These are phyloP conservation scores for Xiphorhynchus elegans DNA, from an alignment of 2,113 vertebrate species.

Conservation along the genomic window DNA sequence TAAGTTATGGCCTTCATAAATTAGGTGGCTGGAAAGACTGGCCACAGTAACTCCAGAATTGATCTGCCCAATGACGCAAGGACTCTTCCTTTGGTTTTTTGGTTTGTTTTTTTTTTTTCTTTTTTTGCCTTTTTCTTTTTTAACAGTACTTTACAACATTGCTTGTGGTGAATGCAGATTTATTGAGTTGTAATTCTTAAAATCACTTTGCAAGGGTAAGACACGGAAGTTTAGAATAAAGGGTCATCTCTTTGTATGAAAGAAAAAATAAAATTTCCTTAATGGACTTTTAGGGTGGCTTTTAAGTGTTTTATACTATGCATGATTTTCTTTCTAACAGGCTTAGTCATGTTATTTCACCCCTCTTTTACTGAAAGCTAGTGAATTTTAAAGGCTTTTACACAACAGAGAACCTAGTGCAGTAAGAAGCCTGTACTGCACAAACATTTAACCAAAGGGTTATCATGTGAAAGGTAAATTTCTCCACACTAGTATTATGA, in stretches of 20 bases:
- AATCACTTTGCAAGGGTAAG: background rate
- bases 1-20: background rate
- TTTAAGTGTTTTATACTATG: background rate
- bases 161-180: background rate
- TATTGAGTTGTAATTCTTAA: background rate
- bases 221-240: background rate
- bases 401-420: background rate
- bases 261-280: background rate
- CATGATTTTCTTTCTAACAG: background rate
- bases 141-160: background rate
- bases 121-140: background rate
- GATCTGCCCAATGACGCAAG: background rate
- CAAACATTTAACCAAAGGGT: background rate
- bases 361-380: background rate
- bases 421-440: background rate
- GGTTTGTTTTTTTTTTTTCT: no score
- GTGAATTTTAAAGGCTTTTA: background rate
- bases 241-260: background rate
- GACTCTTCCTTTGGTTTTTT: background rate
- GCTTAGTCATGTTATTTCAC: background rate
- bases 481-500: background rate
- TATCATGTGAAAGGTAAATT: background rate
- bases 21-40: background rate
- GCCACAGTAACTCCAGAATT: background rate
- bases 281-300: accelerated